A percentile compares a stretch with the other conserved stretches of the same genome.
phyloP scores from a whole-genome alignment of 1,140 invertebrate species.

The Ceratina japonica region DNA sequence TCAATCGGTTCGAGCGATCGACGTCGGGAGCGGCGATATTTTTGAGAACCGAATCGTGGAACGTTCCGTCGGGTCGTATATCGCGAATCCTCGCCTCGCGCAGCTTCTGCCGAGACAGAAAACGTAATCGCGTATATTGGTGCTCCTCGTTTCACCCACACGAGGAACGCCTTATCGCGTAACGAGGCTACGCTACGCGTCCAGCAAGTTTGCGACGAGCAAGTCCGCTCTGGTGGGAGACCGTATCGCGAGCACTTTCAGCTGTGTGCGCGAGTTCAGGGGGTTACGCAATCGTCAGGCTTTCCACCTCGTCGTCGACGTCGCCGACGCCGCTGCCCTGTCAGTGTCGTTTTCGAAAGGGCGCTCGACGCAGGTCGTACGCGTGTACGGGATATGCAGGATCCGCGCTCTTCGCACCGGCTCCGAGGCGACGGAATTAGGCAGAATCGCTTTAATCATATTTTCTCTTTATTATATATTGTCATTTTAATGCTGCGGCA shows the following conservation, averaged over 20 bases:
- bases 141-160: conserved; percentile 44
- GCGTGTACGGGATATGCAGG: not conserved
- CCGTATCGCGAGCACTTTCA: conserved; percentile 58
- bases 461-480: too few relatives aligned
- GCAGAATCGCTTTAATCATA: too few relatives aligned
- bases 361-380: conserved; percentile 51
- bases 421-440: too few relatives aligned
- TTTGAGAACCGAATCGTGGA: not conserved
- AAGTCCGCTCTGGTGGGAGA: conserved; percentile 29
- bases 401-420: too few relatives aligned
- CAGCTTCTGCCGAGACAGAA: conserved; percentile 44
- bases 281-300: conserved; percentile 64
- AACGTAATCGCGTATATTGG: conserved; percentile 47
- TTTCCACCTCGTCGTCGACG: conserved; percentile 51
- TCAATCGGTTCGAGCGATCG: not conserved
- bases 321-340: conserved; percentile 27
- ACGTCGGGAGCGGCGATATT: not conserved
- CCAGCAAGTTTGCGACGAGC: conserved; percentile 42
- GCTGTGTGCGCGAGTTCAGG: conserved; percentile 44
- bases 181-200: conserved; percentile 37
- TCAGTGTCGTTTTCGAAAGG: conserved; percentile 45
- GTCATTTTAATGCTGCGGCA: too few relatives aligned
- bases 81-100: conserved; percentile 28
- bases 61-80: conserved; percentile 25
- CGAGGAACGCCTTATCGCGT: conserved; percentile 47